Evolutionary conservation across 2,888 invertebrate species (phyloP), one percentile per base, ranked within the genome.

Genomic region (Tiphia femorata): DNA sequence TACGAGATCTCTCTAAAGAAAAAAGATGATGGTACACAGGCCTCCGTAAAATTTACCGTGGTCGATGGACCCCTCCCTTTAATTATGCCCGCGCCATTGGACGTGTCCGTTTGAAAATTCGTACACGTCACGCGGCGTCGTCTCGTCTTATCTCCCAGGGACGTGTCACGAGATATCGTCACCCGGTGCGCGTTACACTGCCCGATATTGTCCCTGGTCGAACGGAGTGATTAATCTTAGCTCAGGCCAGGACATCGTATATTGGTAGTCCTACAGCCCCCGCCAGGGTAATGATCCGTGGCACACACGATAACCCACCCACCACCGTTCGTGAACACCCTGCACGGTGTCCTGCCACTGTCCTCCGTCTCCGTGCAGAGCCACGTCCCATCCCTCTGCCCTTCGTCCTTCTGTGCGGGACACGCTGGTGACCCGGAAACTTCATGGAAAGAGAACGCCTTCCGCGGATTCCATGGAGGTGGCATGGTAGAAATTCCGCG

Each of bases 221-320:
- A 65, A 57, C 67, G 49, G 62, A 68, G 75, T 74, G 80, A 80
- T 80, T 80, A 80, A 80, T 80, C 80, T 79, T 75, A 71, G 72
- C 69, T 70, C 58, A 53, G 20, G 49, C 53, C 56, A 65, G 69
- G 62, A 58, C 57, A 58, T 49, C 50, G 62, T 65, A 56, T 64
- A 52, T 58, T 48, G 52, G 64, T 42, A 58, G 58, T 57, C 59
- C 58, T 51, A 63, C 64, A 58, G 47, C 19, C 51, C 64, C 67
- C 65, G 67, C 57, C 75, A 74, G 80, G 82, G 82, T 83, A 83
- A 83, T 83, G 83, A 82, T 83, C 82, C 81, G 83, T 82, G 76
- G 76, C 70, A 71, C 77, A 71, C 68, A 75, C 79, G 83, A 83
- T 83, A 83, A 83, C 82, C 80, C 71, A 44, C 63, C 6, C 56